Percentiles rank a stretch among this genome's conserved stretches.
Evolutionary conservation across 2,113 vertebrate genomes (phyloP).

Genomic region (Atrichornis clamosus): DNA sequence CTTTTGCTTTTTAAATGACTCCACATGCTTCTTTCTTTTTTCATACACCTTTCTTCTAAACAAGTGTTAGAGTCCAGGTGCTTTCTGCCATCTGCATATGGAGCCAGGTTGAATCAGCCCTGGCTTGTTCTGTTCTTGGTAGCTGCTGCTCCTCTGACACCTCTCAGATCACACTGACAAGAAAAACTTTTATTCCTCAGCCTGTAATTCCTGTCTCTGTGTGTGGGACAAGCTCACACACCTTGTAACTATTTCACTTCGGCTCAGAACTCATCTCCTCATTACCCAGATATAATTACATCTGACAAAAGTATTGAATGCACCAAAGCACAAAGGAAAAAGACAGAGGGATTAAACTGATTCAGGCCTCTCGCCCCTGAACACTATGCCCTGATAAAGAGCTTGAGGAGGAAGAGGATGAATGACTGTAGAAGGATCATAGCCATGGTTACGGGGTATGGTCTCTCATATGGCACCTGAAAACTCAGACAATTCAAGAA

Average conservation of each 20-base stretch:
- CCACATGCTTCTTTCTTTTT: neutral
- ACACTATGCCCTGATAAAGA: neutral
- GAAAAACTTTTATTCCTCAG: conserved; percentile 37
- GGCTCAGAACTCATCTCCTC: neutral
- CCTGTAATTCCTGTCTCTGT: conserved; percentile 52
- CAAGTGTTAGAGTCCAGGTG: neutral
- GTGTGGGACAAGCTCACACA: conserved; percentile 52
- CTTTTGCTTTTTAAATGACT: neutral
- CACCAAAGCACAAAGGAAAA: neutral
- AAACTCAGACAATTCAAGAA: neutral
- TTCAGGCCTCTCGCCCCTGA: neutral
- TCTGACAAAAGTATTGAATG: conserved; percentile 36
- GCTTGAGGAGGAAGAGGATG: neutral
- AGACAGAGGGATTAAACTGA: conserved; percentile 33
- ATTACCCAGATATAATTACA: conserved; percentile 20
- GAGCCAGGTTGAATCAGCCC: neutral
- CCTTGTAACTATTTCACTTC: conserved; percentile 43
- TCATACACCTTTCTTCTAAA: neutral
- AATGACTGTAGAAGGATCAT: conserved; percentile 44
- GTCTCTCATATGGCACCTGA: neutral
- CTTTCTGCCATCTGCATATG: neutral
- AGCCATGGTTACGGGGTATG: conserved; percentile 15
- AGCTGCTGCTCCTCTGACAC: conserved; percentile 31
- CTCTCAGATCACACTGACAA: conserved; percentile 42
- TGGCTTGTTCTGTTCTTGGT: conserved; percentile 8